Percentiles rank a stretch among this genome's conserved stretches.
These are phyloP conservation scores for Valencia hispanica DNA, from an alignment of 2,797 vertebrate species.

Conservation along the genomic window DNA sequence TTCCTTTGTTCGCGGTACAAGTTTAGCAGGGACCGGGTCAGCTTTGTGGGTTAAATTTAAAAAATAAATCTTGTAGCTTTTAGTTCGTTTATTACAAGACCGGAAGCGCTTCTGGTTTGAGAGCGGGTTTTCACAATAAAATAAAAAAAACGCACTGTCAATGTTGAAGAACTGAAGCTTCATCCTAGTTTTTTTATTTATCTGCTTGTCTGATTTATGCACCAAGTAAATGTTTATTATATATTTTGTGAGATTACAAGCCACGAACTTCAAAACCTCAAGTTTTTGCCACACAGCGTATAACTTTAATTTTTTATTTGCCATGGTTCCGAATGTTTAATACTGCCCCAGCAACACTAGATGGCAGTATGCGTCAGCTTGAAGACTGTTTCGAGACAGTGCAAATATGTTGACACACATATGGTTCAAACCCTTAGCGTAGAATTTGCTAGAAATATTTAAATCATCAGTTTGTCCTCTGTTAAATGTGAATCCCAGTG, in stretches of 20 bases:
- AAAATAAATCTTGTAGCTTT: neutral
- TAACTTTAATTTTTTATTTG: neutral
- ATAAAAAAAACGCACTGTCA: neutral
- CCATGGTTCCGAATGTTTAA: neutral
- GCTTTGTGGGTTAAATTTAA: neutral
- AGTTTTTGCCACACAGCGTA: too few species aligned
- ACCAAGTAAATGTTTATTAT: neutral
- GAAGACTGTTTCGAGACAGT: neutral
- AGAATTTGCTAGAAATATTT: too few species aligned
- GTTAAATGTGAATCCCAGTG: neutral
- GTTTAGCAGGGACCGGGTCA: neutral
- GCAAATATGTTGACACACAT: neutral
- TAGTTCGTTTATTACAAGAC: neutral
- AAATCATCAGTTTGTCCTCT: too few species aligned
- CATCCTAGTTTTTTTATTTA: neutral
- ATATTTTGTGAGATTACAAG: neutral
- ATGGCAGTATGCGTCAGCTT: neutral
- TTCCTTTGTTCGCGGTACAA: neutral
- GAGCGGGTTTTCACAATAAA: slow-evolving; percentile 18
- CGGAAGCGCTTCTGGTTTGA: slow-evolving; percentile 3
- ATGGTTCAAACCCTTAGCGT: neutral
- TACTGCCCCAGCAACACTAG: slow-evolving; percentile 1
- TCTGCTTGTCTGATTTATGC: neutral
- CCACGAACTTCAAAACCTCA: neutral
- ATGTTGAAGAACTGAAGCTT: neutral